These are phyloP conservation scores for Dipodomys stephensi DNA, from an alignment of 2,113 vertebrate species.

Conservation along the genomic window DNA sequence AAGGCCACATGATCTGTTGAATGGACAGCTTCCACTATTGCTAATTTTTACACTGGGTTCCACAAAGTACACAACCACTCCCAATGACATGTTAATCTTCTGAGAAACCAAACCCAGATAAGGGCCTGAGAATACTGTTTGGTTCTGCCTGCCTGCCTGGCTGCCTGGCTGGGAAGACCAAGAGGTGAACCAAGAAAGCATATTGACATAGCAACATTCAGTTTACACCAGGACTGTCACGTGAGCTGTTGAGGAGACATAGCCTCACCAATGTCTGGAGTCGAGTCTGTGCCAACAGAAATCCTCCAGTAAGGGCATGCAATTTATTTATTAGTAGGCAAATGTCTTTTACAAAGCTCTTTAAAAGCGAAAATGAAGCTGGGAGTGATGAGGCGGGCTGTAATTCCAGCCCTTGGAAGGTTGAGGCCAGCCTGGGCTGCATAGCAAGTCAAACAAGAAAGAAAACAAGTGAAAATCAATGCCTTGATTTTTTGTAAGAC, in stretches of 20 bases:
- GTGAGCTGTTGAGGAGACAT: too few species aligned
- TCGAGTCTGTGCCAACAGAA: neutral
- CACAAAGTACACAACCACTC: neutral
- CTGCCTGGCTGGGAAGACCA: neutral
- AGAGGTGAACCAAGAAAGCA: neutral
- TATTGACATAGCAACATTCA: neutral
- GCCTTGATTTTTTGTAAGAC: neutral
- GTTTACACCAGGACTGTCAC: neutral
- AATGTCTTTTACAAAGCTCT: conserved; percentile 4
- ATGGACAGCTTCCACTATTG: neutral
- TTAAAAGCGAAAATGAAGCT: conserved; percentile 26
- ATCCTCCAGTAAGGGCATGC: neutral
- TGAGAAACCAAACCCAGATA: conserved; percentile 32
- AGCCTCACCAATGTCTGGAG: neutral
- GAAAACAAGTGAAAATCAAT: conserved; percentile 20
- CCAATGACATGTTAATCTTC: conserved; percentile 1
- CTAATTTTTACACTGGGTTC: neutral
- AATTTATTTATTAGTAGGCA: conserved; percentile 1
- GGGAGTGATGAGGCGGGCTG: neutral
- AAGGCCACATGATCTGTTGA: too few species aligned
- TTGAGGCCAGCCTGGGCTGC: neutral
- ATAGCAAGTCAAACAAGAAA: neutral
- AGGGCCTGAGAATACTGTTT: neutral
- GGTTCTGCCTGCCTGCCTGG: neutral
- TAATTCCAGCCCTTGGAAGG: neutral